phyloP scores from a whole-genome alignment of 2,888 invertebrate species.

The Drosophila lutescens region DNA sequence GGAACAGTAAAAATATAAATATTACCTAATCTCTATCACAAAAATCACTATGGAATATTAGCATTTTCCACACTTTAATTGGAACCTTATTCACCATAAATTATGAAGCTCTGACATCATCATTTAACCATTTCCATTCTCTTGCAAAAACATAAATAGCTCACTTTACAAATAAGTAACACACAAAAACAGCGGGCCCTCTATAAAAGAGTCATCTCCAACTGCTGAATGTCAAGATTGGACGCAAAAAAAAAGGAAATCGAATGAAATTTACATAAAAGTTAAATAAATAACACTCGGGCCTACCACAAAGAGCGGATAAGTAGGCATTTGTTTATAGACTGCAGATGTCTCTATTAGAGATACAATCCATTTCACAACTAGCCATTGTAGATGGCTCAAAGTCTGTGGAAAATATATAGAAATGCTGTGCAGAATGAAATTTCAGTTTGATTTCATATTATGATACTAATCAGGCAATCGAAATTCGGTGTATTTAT shows the following conservation, averaged over 20 bases:
- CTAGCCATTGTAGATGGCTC: neutral
- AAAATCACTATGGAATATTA: neutral
- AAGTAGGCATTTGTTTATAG: slow-evolving; percentile 30
- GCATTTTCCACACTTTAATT: neutral
- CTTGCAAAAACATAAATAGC: slow-evolving; percentile 26
- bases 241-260: slow-evolving; percentile 19
- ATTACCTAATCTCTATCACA: too few species aligned
- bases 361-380: slow-evolving; percentile 21
- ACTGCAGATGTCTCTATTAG: slow-evolving; percentile 33
- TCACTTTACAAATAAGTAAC: slow-evolving; percentile 25
- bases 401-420: neutral
- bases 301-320: slow-evolving; percentile 20
- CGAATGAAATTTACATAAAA: slow-evolving; percentile 61
- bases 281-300: slow-evolving; percentile 51
- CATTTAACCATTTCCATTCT: slow-evolving; percentile 7
- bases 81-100: neutral
- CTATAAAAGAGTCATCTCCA: slow-evolving; percentile 59
- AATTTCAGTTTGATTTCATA: neutral
- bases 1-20: neutral
- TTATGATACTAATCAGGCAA: slow-evolving; percentile 19
- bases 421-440: neutral
- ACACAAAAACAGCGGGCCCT: slow-evolving; percentile 22
- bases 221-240: slow-evolving; percentile 53
- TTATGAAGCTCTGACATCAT: slow-evolving; percentile 32
- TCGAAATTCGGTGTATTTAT: neutral